Evolutionary conservation across 2,888 invertebrate species (phyloP).

Genomic region (Muschampia plurimacula): DNA sequence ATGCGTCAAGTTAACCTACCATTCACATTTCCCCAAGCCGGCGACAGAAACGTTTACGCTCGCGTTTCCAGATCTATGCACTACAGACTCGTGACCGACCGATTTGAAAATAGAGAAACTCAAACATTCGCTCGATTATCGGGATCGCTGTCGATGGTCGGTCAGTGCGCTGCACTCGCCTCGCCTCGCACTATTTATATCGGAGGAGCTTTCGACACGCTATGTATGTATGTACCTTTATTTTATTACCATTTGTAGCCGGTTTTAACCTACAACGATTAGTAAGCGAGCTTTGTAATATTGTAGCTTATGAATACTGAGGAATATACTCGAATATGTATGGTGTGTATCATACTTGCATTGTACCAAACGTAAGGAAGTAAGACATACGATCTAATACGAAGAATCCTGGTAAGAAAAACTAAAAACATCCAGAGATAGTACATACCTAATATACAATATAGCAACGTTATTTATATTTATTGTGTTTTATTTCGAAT

Average conservation of each 20-base stretch:
- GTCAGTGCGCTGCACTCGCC: slow-evolving; percentile 75
- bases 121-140: slow-evolving; percentile 81
- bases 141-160: slow-evolving; percentile 82
- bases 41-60: slow-evolving; percentile 60
- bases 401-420: background rate
- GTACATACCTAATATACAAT: too few species aligned
- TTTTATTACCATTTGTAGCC: slow-evolving; percentile 84
- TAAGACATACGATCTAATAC: background rate
- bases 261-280: slow-evolving; percentile 79
- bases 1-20: slow-evolving; percentile 46
- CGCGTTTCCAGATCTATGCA: slow-evolving; percentile 52
- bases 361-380: slow-evolving; percentile 1
- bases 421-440: background rate
- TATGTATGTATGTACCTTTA: slow-evolving; percentile 76
- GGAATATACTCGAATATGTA: slow-evolving; percentile 36
- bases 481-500: too few species aligned
- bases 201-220: slow-evolving; percentile 80
- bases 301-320: slow-evolving; percentile 64
- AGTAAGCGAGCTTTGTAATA: slow-evolving; percentile 76
- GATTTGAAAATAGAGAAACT: slow-evolving; percentile 84
- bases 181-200: slow-evolving; percentile 83
- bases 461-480: too few species aligned
- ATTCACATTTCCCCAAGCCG: slow-evolving; percentile 57
- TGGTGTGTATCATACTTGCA: slow-evolving; percentile 43
- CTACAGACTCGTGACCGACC: slow-evolving; percentile 61